phyloP scores from a whole-genome alignment of 2,888 invertebrate genomes.

The Kryphioiulus occultus region DNA sequence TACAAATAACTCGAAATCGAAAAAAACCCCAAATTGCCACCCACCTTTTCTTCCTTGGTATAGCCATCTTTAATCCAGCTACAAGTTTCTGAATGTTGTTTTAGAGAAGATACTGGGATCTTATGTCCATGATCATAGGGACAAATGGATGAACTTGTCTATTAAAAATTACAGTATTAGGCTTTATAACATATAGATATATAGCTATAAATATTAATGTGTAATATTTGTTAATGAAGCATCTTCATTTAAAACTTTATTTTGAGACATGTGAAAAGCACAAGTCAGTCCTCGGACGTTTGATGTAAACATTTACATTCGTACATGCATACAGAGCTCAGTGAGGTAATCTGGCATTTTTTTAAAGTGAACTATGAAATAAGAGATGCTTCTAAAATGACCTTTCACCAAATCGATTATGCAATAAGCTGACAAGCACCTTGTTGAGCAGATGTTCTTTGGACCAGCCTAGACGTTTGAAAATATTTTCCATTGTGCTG shows the following conservation, averaged over 20 bases:
- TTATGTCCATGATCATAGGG: slow-evolving; percentile 54
- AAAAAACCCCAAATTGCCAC: neutral
- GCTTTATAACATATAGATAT: no score
- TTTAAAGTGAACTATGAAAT: no score
- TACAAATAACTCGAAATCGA: neutral
- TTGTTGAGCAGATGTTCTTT: slow-evolving; percentile 33
- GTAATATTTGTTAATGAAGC: no score
- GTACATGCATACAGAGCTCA: no score
- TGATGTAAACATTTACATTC: no score
- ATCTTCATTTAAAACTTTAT: no score
- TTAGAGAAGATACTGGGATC: slow-evolving; percentile 54
- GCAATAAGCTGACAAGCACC: neutral
- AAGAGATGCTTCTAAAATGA: no score
- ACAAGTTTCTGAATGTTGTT: slow-evolving; percentile 54
- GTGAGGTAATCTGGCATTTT: no score
- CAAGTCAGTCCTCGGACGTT: no score
- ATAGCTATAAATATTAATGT: no score
- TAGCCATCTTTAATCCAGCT: slow-evolving; percentile 54
- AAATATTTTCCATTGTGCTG: neutral
- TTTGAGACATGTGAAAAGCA: no score
- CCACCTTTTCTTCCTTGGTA: slow-evolving; percentile 55
- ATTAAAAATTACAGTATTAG: neutral
- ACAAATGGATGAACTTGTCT: slow-evolving; percentile 47
- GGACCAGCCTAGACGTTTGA: slow-evolving; percentile 20
- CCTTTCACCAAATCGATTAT: no score